Base-by-base conservation (phyloP, 2,113 vertebrate species). In the Tetrax tetrax region DNA sequence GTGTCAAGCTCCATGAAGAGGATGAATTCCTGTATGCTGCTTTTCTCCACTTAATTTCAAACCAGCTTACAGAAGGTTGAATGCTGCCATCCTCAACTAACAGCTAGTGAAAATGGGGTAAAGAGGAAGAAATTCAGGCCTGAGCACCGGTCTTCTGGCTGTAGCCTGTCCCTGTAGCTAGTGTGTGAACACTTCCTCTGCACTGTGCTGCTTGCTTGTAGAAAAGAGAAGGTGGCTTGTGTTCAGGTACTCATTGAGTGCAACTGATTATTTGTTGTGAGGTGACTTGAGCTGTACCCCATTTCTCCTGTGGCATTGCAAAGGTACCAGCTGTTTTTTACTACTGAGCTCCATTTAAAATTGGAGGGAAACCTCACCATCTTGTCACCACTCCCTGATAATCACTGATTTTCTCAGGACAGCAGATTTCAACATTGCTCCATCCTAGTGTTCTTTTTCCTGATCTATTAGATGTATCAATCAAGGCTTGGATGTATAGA, bases 201-300 rank as follows among this genome's bases (percentile, higher is more conserved):
- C 13, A 3, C 48, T 60, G 23, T 19, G 11, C 47, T 77, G 28
- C 45, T 69, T 72, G 23, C 23, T 41, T 71, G 37, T 47, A 54
- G 37, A 18, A 61, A 70, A 59, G 25, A 54, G 7, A 38, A 50
- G 5, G 33, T 47, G 50, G 31, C 16, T 83, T 37, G 27, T 37
- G 28, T 54, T 79, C 31, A 57, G 51, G 28, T 65, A 33, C 28
- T 69, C 5, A 0, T 33, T 47, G 48, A 37, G 15, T 59, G 57
- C 65, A 82, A 27, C 18, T n/a, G 18, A 18, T 48, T 18, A 31
- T 31, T 27, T 12, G 7, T 22, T 28, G 37, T 48, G 65, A 76
- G 27, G 7, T n/a, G 33, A 57, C 29, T 65, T 0, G 0, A n/a
- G 16, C 33, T 37, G 13, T 31, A 47, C 28, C 33, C 33, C 2